Evolutionary conservation across 1,140 invertebrate species (phyloP).

Genomic region (Branchinecta lynchi): DNA sequence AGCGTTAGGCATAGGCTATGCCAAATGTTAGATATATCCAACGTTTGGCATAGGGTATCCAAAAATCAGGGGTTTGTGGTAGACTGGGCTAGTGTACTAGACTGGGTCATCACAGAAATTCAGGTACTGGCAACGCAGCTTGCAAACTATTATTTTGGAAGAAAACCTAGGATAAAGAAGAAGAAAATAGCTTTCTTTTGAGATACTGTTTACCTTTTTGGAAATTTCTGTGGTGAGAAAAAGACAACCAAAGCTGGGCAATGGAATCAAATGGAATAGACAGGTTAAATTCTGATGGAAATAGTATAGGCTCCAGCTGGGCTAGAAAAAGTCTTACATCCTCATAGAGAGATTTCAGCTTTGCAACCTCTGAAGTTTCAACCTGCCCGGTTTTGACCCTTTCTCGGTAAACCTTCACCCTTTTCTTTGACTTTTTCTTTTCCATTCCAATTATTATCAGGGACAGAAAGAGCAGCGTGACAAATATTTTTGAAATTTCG

Average conservation of each 20-base stretch:
- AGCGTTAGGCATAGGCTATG: no score
- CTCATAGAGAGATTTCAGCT: constrained; percentile 44
- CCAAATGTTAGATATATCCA: no score
- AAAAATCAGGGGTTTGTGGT: no score
- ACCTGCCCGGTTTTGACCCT: constrained; percentile 37
- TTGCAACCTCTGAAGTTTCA: constrained; percentile 43
- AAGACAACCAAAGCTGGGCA: no score
- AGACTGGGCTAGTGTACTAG: no score
- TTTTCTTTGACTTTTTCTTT: constrained; percentile 26
- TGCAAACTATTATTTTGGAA: constrained; percentile 17
- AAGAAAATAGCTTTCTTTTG: constrained; percentile 18
- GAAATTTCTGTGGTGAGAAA: no score
- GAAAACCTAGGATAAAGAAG: no score
- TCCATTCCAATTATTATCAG: constrained; percentile 14
- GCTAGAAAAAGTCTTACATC: constrained; percentile 29
- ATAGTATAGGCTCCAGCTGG: no score
- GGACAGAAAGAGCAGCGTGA: no score
- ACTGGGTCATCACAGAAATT: no score
- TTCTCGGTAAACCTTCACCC: constrained; percentile 36
- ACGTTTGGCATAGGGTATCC: no score
- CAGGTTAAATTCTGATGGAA: constrained; percentile 24
- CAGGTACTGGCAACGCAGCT: constrained; percentile 22
- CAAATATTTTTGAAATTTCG: no score
- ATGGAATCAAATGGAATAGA: constrained; percentile 19
- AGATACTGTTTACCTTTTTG: neutral